A percentile compares a stretch with the other conserved stretches of the same genome.
phyloP scores from a whole-genome alignment of 53 echinoderm and acorn worm genomes.

The Echinarachnius parma region DNA sequence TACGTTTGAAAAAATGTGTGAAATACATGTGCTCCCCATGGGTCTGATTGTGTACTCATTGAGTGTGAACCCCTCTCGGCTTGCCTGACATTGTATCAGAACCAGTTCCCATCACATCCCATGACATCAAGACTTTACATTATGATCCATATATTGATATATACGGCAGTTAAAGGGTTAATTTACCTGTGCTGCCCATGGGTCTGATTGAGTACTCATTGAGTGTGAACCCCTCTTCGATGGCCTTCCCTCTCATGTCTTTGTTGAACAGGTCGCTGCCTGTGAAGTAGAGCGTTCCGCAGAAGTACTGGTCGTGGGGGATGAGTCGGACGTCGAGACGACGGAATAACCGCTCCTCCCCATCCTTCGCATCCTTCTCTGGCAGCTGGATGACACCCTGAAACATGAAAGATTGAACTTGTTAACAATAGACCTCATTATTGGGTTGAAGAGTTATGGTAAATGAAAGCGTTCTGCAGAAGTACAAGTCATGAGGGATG shows the following conservation, averaged over 20 bases:
- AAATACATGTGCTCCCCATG: too few species aligned
- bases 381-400: constrained; percentile 84
- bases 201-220: constrained; percentile 95
- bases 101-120: too few species aligned
- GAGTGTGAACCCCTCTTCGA: constrained; percentile 89
- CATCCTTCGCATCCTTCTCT: constrained; percentile 50
- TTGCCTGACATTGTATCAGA: too few species aligned
- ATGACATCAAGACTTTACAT: too few species aligned
- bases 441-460: too few species aligned
- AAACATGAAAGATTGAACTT: not conserved
- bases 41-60: constrained; percentile 70
- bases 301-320: constrained; percentile 86
- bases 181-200: constrained; percentile 98
- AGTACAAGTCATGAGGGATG: constrained; percentile 85
- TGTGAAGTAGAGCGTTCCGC: constrained; percentile 96
- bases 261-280: constrained; percentile 99
- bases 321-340: constrained; percentile 90
- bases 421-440: too few species aligned
- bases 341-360: constrained; percentile 62
- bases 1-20: too few species aligned
- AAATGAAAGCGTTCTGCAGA: constrained; percentile 86
- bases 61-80: constrained; percentile 62
- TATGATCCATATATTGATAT: not conserved
- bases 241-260: constrained; percentile 86
- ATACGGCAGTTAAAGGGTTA: not conserved